Percentiles rank a stretch among this genome's conserved stretches.
These are phyloP conservation scores for Acrocyrtus sp. DNA, from an alignment of 2,888 invertebrate species.

Conservation along the genomic window DNA sequence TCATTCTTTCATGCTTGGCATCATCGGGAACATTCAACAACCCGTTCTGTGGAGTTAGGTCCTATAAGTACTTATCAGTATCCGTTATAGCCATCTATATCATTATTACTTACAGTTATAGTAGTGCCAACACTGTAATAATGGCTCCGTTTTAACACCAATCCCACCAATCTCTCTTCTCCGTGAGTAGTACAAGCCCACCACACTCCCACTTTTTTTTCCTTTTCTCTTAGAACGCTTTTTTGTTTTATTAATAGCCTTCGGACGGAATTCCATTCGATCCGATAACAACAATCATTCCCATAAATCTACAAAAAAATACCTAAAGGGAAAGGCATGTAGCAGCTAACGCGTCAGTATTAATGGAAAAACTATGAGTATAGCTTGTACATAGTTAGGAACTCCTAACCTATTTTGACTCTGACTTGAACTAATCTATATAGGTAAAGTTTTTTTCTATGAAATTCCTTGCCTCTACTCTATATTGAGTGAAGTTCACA, in stretches of 20 bases:
- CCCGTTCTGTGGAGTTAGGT: too few relatives aligned
- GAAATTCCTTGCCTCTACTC: not conserved
- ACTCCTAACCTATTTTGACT: not conserved
- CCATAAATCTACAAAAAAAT: slow-evolving; percentile 43
- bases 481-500: slow-evolving; percentile 9
- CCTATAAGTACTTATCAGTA: too few relatives aligned
- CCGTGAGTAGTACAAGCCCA: not conserved
- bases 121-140: too few relatives aligned
- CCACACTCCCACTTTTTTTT: not conserved
- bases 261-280: slow-evolving; percentile 44
- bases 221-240: too few relatives aligned
- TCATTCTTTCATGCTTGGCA: too few relatives aligned
- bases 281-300: slow-evolving; percentile 47
- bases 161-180: too few relatives aligned
- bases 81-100: too few relatives aligned
- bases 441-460: not conserved
- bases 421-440: too few relatives aligned
- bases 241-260: slow-evolving; percentile 47
- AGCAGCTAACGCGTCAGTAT: not conserved
- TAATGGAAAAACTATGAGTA: not conserved
- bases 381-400: not conserved
- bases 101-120: too few relatives aligned
- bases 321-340: slow-evolving; percentile 20
- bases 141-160: too few relatives aligned
- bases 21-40: too few relatives aligned